phyloP scores from a whole-genome alignment of 1,140 invertebrate species.

The Drosophila kepulauana region DNA sequence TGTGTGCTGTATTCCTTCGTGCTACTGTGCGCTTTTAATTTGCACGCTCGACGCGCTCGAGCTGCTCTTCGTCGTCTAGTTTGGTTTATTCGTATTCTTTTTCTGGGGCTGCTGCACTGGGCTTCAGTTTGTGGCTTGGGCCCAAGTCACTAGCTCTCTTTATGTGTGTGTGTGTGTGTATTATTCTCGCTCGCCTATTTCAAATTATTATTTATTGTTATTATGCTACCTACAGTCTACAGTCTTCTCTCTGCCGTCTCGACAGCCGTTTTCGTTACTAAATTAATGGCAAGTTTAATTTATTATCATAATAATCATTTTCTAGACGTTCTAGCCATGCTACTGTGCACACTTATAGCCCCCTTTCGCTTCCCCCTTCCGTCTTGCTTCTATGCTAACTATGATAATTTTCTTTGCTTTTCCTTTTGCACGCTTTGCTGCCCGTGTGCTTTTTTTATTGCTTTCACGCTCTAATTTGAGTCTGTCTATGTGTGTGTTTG shows the following conservation, averaged over 20 bases:
- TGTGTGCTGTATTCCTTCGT: constrained; percentile 43
- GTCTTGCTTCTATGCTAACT: constrained; percentile 23
- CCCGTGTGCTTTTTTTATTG: constrained; percentile 43
- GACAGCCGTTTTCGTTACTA: constrained; percentile 71
- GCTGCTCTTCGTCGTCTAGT: constrained; percentile 33
- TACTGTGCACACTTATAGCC: constrained; percentile 54
- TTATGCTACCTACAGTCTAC: constrained; percentile 60
- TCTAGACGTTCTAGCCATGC: constrained; percentile 71
- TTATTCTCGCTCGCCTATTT: constrained; percentile 69
- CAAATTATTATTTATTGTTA: constrained; percentile 83
- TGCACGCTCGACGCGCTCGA: constrained; percentile 78
- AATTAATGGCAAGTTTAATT: constrained; percentile 84
- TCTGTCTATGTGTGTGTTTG: constrained; percentile 29
- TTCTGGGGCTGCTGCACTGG: constrained; percentile 40
- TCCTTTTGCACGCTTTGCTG: constrained; percentile 73
- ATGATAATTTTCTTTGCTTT: constrained; percentile 72
- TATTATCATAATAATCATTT: constrained; percentile 84
- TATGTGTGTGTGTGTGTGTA: constrained; percentile 9
- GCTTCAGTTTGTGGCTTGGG: constrained; percentile 24
- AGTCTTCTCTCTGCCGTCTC: constrained; percentile 9
- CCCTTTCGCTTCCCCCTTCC: not conserved
- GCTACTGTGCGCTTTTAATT: constrained; percentile 83
- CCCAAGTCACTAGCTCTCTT: constrained; percentile 30
- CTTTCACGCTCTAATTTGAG: constrained; percentile 78
- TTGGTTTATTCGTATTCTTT: constrained; percentile 6